Percentiles rank a stretch among this genome's conserved stretches.
Conservation (phyloP, 1,140 invertebrate species). For the Tetragonula clypearis region DNA sequence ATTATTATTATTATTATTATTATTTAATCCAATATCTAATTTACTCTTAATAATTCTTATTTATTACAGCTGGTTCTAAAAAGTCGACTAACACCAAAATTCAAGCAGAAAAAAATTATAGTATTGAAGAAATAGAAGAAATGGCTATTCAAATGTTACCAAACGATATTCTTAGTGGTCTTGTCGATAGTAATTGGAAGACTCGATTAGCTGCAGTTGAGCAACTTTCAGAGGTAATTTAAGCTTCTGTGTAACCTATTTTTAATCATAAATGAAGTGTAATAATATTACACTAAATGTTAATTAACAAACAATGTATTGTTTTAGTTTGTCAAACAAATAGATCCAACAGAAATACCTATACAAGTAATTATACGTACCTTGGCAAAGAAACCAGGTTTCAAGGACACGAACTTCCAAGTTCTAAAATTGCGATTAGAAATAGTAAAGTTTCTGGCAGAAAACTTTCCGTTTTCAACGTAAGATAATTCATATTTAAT, state of each 20-base stretch:
- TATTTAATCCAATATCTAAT: background rate
- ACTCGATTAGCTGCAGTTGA: conserved; percentile 90
- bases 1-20: too few species aligned
- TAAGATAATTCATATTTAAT: conserved; percentile 73
- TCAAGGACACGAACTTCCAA: conserved; percentile 97
- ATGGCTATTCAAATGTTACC: conserved; percentile 85
- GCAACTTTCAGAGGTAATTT: conserved; percentile 84
- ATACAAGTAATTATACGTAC: conserved; percentile 89
- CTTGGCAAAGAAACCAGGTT: conserved; percentile 92
- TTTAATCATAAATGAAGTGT: background rate
- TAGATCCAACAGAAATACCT: conserved; percentile 85
- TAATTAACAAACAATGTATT: conserved; percentile 18
- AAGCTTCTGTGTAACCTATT: conserved; percentile 3
- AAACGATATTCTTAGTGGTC: conserved; percentile 85
- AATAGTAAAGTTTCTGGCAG: conserved; percentile 88
- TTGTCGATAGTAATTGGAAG: conserved; percentile 94
- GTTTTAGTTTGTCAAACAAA: conserved; percentile 83
- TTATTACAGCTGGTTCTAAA: conserved; percentile 68
- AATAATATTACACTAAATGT: background rate
- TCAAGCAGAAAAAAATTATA: conserved; percentile 75
- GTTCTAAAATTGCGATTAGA: conserved; percentile 93
- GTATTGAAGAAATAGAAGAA: conserved; percentile 87
- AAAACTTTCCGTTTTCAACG: conserved; percentile 88
- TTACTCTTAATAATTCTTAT: background rate
- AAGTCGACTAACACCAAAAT: conserved; percentile 73